Evolutionary conservation across 53 echinoderm and acorn worm genomes (phyloP), one percentile per base, ranked within the genome.

Genomic region (Zoroaster sp.): DNA sequence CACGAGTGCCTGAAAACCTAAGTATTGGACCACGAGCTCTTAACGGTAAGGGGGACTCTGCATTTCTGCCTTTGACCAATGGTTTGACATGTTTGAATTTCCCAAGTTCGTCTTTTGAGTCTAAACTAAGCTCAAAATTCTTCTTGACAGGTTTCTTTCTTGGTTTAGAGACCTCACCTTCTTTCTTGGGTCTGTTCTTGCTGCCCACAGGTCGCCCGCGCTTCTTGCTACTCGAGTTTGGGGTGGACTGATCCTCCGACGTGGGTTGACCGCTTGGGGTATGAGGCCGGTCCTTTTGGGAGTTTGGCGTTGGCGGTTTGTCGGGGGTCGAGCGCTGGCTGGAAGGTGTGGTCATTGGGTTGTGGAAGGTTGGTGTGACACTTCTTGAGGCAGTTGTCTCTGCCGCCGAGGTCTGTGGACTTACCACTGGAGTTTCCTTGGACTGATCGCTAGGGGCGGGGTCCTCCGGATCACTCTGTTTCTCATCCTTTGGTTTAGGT

Each of bases 121-220:
- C 89, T 14, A 25, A 51, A 35, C 89, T 87, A 33, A 89, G 38
- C 17, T 73, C 87, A 30, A 77, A 42, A 10, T 83, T 67, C 78
- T 91, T 91, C 40, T 88, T 90, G 12, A 35, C 14, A 2, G 88
- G 83, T 46, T 73, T 90, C 43, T 88, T 92, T 40, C 83, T 89
- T 12, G 75, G 87, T 42, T 93, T 95, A 1, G 39, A 38, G 15
- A 76, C 35, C 36, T 87, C 89, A 44, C 93, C 92, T 39, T 90
- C 88, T 68, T 89, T 87, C 54, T 81, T 93, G 20, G 77, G 54
- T 89, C 75, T 95, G 75, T 90, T 88, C 43, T 93, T 95, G 70
- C 93, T 95, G n/a, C 97, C 97, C 0, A 89, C 88, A 11, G 98
- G 95, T 69, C 98, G 83, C 12, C 98, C 94, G 12, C 93, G 87